Percentiles rank a stretch among this genome's conserved stretches.
phyloP scores from a whole-genome alignment of 1,140 invertebrate species.

The Drosophila gunungcola region DNA sequence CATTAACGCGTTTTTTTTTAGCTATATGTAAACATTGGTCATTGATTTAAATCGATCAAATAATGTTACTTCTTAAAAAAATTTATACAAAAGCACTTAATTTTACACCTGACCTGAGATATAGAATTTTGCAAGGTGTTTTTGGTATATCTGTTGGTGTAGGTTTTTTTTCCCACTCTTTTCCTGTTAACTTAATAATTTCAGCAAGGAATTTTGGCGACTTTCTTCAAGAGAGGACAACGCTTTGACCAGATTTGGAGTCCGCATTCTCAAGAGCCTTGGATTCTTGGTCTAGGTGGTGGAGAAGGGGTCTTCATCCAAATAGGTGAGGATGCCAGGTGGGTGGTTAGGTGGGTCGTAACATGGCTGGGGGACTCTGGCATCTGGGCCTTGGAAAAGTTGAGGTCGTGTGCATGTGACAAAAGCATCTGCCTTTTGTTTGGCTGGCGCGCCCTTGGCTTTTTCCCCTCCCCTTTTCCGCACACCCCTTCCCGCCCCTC shows the following conservation, averaged over 20 bases:
- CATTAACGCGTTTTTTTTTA: too few relatives aligned
- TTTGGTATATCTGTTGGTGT: background rate
- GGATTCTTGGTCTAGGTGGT: conserved; percentile 5
- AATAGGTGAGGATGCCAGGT: background rate
- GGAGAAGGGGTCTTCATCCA: too few relatives aligned
- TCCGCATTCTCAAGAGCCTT: conserved; percentile 18
- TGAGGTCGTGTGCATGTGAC: conserved; percentile 62
- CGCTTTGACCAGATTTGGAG: conserved; percentile 29
- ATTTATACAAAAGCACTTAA: too few relatives aligned
- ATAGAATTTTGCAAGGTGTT: too few relatives aligned
- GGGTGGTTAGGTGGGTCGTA: background rate
- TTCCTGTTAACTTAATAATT: background rate
- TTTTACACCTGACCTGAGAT: too few relatives aligned
- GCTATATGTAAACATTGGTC: too few relatives aligned
- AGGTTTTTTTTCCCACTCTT: background rate
- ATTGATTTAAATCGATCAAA: too few relatives aligned
- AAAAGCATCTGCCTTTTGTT: conserved; percentile 81
- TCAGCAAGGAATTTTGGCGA: background rate
- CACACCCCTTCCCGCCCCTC: too few relatives aligned
- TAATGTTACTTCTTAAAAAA: too few relatives aligned
- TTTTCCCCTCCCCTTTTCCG: conserved; percentile 2
- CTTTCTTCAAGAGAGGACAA: background rate
- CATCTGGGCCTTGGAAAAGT: conserved; percentile 42
- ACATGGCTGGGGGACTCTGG: conserved; percentile 3
- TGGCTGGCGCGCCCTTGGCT: conserved; percentile 64